Evolutionary conservation across 2,113 vertebrate genomes (phyloP).

Genomic region (Tragelaphus buxtoni): DNA sequence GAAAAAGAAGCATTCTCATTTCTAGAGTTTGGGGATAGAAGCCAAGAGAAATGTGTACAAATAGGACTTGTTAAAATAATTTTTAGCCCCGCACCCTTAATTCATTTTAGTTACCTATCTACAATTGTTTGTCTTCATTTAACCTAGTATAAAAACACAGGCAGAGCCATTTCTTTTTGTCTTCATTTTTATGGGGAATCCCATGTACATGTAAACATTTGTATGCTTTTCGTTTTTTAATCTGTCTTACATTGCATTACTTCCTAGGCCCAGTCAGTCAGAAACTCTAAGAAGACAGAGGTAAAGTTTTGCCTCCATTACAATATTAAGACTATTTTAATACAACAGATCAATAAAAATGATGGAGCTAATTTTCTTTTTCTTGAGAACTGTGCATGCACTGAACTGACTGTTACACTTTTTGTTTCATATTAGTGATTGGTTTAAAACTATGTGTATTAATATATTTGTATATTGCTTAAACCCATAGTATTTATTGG

Average conservation of each 20-base stretch:
- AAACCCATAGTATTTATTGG: background rate
- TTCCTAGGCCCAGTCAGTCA: background rate
- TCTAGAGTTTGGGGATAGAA: background rate
- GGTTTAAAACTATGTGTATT: background rate
- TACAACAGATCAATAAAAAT: background rate
- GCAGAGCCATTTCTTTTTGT: background rate
- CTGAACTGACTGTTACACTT: background rate
- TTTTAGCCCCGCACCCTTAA: background rate
- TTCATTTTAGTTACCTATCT: background rate
- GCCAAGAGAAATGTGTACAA: background rate
- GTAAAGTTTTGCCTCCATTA: background rate
- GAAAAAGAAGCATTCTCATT: background rate
- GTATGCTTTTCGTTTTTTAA: background rate
- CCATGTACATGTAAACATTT: background rate
- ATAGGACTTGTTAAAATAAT: background rate
- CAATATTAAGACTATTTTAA: background rate
- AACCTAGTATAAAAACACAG: background rate
- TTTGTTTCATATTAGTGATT: background rate
- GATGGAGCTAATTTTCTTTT: background rate
- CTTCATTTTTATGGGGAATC: background rate
- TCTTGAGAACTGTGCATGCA: background rate
- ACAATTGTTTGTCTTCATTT: background rate
- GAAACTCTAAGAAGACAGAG: background rate
- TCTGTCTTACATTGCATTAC: background rate
- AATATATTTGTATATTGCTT: background rate